Percentiles rank a stretch among this genome's conserved stretches.
These are phyloP conservation scores for Spodoptera littoralis DNA, from an alignment of 2,888 invertebrate species.

Conservation along the genomic window DNA sequence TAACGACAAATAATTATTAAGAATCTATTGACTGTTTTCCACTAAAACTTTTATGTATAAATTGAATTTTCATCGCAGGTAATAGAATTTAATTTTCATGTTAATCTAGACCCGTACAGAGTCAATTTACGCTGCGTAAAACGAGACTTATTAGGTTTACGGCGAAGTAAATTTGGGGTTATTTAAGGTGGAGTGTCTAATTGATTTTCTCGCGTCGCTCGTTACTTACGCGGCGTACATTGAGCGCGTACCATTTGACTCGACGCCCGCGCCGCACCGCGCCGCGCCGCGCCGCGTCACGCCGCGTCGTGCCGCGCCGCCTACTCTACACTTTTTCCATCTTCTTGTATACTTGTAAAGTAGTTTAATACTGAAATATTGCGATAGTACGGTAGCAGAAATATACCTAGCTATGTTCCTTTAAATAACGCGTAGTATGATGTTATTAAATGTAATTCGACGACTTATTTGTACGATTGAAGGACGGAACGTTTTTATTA, in stretches of 20 bases:
- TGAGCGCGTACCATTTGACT: conserved; percentile 52
- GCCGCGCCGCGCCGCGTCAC: conserved; percentile 25
- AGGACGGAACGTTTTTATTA: conserved; percentile 44
- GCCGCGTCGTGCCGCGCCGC: conserved; percentile 5
- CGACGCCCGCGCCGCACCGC: conserved; percentile 55
- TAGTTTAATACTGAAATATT: conserved; percentile 74
- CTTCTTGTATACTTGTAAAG: conserved; percentile 83
- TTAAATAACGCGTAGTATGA: conserved; percentile 74
- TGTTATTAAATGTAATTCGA: conserved; percentile 75
- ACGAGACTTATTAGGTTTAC: conserved; percentile 51
- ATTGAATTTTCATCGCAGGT: conserved; percentile 52
- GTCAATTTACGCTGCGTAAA: conserved; percentile 53
- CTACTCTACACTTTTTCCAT: conserved; percentile 72
- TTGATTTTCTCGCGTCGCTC: conserved; percentile 35
- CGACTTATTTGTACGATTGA: conserved; percentile 70
- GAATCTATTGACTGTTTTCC: conserved; percentile 83
- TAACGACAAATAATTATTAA: conserved; percentile 81
- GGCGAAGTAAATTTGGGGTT: conserved; percentile 48
- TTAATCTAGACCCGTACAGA: conserved; percentile 51
- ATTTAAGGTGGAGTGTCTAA: conserved; percentile 48
- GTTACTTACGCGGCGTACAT: conserved; percentile 48
- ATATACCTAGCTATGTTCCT: conserved; percentile 84
- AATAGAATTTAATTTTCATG: conserved; percentile 54
- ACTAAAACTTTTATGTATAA: conserved; percentile 62
- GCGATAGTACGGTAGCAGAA: conserved; percentile 78